These are phyloP conservation scores for Perca flavescens DNA, from an alignment of 2,113 vertebrate species.

Conservation along the genomic window DNA sequence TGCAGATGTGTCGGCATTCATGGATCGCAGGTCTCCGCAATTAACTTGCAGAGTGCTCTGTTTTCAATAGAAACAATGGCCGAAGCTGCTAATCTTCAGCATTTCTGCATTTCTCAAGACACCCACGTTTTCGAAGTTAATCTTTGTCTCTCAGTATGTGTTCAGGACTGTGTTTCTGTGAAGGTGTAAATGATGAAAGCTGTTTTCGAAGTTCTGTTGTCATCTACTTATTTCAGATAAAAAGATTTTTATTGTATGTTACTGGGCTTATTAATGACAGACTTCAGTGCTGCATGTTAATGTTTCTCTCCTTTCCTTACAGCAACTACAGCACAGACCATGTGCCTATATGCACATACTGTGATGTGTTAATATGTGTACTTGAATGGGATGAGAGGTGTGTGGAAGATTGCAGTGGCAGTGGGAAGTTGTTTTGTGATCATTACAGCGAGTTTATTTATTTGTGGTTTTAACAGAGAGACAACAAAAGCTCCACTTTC, in stretches of 20 bases:
- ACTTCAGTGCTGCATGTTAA: background rate
- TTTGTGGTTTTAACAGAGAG: slow-evolving; percentile 36
- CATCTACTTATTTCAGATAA: background rate
- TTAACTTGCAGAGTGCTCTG: background rate
- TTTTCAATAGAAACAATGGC: background rate
- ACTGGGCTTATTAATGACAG: background rate
- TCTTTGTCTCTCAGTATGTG: background rate
- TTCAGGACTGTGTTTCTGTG: background rate
- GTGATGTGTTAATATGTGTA: slow-evolving; percentile 10
- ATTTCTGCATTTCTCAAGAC: background rate
- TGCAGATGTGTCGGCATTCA: background rate
- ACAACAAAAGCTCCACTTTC: slow-evolving; percentile 22
- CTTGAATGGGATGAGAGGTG: background rate
- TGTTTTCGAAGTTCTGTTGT: background rate
- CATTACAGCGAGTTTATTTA: background rate
- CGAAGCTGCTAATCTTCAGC: background rate
- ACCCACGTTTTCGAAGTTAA: background rate
- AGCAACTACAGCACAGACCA: background rate
- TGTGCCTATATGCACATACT: background rate
- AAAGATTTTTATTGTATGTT: background rate
- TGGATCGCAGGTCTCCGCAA: background rate
- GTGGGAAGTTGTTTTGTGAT: background rate
- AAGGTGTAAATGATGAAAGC: background rate
- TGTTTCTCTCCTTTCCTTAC: background rate
- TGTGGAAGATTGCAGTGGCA: background rate